Evolutionary conservation across 1,140 invertebrate species (phyloP).

Genomic region (Prorops nasuta): DNA sequence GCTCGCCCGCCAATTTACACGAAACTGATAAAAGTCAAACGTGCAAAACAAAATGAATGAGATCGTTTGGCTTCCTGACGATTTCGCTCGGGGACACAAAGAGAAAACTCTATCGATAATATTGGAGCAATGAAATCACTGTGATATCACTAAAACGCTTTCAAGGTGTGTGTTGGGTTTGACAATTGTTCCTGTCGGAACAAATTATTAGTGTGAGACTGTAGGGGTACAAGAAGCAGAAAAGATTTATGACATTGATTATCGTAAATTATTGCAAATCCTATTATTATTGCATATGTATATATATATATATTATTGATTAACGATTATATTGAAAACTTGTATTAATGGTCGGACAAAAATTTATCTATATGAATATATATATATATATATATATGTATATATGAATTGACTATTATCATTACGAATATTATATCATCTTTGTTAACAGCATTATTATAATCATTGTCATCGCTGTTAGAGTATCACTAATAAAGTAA

Average conservation of each 20-base stretch:
- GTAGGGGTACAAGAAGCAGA: constrained; percentile 4
- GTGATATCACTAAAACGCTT: constrained; percentile 58
- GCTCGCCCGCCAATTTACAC: background rate
- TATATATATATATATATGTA: constrained; percentile 25
- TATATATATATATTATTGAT: constrained; percentile 5
- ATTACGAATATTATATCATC: constrained; percentile 28
- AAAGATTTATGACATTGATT: constrained; percentile 42
- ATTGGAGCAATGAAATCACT: constrained; percentile 58
- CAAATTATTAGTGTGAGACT: background rate
- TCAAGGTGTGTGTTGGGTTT: constrained; percentile 49
- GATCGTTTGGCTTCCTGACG: constrained; percentile 8
- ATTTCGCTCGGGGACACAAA: constrained; percentile 20
- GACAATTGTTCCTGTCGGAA: constrained; percentile 22
- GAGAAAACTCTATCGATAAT: constrained; percentile 52
- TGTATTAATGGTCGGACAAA: constrained; percentile 38
- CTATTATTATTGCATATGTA: constrained; percentile 15
- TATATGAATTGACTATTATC: constrained; percentile 34
- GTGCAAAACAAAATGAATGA: background rate
- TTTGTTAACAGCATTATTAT: constrained; percentile 32
- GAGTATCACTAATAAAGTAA: constrained; percentile 29
- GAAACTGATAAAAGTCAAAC: no score
- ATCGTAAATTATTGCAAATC: constrained; percentile 39
- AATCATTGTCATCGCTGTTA: constrained; percentile 33
- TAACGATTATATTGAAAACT: constrained; percentile 12
- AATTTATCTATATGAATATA: constrained; percentile 32